phyloP scores from a whole-genome alignment of 2,113 vertebrate genomes.

The Pogona vitticeps region DNA sequence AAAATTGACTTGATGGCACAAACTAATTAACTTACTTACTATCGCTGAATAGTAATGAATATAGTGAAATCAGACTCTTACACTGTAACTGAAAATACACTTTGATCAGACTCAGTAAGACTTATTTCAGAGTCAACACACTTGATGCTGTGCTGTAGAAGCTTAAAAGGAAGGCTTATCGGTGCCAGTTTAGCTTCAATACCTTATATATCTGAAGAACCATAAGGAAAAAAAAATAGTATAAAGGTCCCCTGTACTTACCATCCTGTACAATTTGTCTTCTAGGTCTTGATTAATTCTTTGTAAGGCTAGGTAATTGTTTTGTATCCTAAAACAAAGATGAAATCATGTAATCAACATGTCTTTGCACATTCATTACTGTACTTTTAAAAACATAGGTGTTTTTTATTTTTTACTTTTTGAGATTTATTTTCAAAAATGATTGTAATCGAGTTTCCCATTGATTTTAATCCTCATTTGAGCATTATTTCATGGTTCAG shows the following conservation, averaged over 20 bases:
- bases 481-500: constrained; percentile 24
- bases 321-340: constrained; percentile 89
- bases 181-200: neutral
- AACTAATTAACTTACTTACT: no score
- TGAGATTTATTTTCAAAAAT: constrained; percentile 29
- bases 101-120: neutral
- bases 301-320: constrained; percentile 92
- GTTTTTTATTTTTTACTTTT: no score
- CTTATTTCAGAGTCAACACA: neutral
- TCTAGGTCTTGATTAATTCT: constrained; percentile 97
- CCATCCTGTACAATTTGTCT: constrained; percentile 93
- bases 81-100: neutral
- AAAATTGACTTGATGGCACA: no score
- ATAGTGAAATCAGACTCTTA: neutral
- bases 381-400: constrained; percentile 26
- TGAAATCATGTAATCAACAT: constrained; percentile 43
- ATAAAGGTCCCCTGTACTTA: constrained; percentile 68
- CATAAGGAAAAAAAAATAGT: neutral
- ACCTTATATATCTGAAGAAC: constrained; percentile 20
- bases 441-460: constrained; percentile 31
- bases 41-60: no score
- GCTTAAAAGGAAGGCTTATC: neutral
- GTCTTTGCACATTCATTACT: neutral
- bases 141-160: neutral
- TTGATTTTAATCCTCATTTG: constrained; percentile 43